Evolutionary conservation across 2,113 vertebrate species (phyloP), one percentile per base, ranked within the genome.

Genomic region (Tichodroma muraria): DNA sequence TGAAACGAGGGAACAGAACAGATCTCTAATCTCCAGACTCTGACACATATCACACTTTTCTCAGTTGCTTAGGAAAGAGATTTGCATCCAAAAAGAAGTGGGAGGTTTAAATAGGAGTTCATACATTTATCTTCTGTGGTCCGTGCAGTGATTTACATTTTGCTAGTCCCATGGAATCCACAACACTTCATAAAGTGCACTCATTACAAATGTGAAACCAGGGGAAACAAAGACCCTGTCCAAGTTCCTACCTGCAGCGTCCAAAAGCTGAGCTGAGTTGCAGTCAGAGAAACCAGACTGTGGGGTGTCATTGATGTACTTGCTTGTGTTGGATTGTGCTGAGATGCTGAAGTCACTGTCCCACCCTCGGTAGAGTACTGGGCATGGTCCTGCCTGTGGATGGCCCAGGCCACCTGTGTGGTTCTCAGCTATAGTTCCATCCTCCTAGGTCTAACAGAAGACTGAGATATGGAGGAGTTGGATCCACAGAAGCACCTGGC

Each of bases 11-110:
- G 96, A 97, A 96, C 88, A 94, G 96, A 96, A 97, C 93, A 96
- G 93, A 96, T 94, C 95, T 97, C 95, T 97, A 97, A 96, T 95
- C 95, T 97, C 95, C 88, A 97, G 95, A 96, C 95, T 96, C 94
- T 96, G 96, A 96, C 96, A 97, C 94, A 92, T 91, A 95, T 94
- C 94, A 33, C 93, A 85, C 95, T 97, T 96, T 70, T 91, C 94
- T 91, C 96, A 95, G 97, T 97, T 97, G 96, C 97, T 97, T 97
- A 95, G 96, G 97, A 84, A 95, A 95, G 81, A 87, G 80, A 94
- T 96, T 95, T 95, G 82, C 96, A 97, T 96, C 90, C 93, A 89
- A 95, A 97, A 94, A 96, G 95, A 94, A 96, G 94, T 97, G 95
- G 95, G 96, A 95, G 95, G 91, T 86, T 97, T 97, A 89, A 96